Conservation (phyloP, 2,888 invertebrate species). For the Drosophila tanythrix region DNA sequence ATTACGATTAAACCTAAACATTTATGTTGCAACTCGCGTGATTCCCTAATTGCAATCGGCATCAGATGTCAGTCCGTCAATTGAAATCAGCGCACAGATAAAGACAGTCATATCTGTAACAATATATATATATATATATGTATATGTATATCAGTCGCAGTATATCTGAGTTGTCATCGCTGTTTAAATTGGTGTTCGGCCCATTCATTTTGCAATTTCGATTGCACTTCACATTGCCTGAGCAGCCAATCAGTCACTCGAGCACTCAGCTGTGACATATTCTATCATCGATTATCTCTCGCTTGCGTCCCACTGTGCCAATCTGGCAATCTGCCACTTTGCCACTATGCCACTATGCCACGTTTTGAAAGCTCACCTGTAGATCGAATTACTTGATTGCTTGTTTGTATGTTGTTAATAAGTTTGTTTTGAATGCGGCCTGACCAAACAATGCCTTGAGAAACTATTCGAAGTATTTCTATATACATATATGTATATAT, state of each 20-base stretch:
- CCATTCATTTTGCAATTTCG: slow-evolving; percentile 57
- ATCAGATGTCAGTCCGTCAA: slow-evolving; percentile 43
- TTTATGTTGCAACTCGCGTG: slow-evolving; percentile 23
- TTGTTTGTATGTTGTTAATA: slow-evolving; percentile 14
- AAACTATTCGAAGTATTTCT: slow-evolving; percentile 64
- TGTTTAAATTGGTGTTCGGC: slow-evolving; percentile 29
- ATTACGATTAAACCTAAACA: slow-evolving; percentile 24
- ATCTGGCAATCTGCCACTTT: slow-evolving; percentile 24
- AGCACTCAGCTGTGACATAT: slow-evolving; percentile 16
- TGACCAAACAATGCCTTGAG: slow-evolving; percentile 54
- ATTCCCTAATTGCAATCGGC: slow-evolving; percentile 49
- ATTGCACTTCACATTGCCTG: slow-evolving; percentile 41
- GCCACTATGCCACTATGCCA: not conserved
- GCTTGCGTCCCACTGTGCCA: slow-evolving; percentile 34
- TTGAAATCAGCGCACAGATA: slow-evolving; percentile 53
- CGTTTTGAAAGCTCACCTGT: slow-evolving; percentile 49
- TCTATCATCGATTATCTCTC: slow-evolving; percentile 32
- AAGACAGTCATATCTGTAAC: slow-evolving; percentile 43
- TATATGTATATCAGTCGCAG: not conserved
- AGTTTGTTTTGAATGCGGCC: slow-evolving; percentile 43
- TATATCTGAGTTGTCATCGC: slow-evolving; percentile 53
- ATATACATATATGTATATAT: slow-evolving; percentile 12
- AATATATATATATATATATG: slow-evolving; percentile 32
- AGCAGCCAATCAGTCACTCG: slow-evolving; percentile 29
- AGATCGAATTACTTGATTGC: slow-evolving; percentile 47